Evolutionary conservation across 2,797 vertebrate species (phyloP).

Genomic region (Sebastolobus alascanus): DNA sequence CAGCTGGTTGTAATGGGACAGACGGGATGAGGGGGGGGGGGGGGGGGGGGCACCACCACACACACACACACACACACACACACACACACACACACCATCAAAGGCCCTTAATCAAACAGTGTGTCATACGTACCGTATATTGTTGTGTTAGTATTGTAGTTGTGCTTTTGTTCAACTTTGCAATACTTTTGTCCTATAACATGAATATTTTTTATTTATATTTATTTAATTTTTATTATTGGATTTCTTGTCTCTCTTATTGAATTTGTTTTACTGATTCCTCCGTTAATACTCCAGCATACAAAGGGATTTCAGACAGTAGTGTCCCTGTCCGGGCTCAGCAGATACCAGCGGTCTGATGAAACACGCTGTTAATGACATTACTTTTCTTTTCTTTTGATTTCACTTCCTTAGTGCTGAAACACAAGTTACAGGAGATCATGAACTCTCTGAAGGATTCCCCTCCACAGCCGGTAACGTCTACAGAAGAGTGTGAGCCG

Average conservation of each 20-base stretch:
- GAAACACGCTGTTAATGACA: neutral
- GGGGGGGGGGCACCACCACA: slow-evolving; percentile 11
- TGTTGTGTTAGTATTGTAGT: neutral
- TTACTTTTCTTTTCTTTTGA: neutral
- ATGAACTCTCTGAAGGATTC: neutral
- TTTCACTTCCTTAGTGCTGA: neutral
- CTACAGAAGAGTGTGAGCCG: neutral
- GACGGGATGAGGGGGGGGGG: slow-evolving; percentile 17
- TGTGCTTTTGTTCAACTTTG: neutral
- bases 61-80: neutral
- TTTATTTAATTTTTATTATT: too few species aligned
- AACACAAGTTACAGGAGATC: neutral
- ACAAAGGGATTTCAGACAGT: neutral
- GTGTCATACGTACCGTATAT: neutral
- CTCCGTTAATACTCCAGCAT: neutral
- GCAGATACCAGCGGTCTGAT: neutral
- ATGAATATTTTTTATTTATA: neutral
- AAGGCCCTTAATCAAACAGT: neutral
- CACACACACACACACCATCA: neutral
- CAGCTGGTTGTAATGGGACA: slow-evolving; percentile 79
- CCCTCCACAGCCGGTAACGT: neutral
- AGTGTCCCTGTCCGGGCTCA: neutral
- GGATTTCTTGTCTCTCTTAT: too few species aligned
- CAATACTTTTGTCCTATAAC: neutral
- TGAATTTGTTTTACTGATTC: neutral